Evolutionary conservation across 2,113 vertebrate genomes (phyloP).

Genomic region (Hippocampus guttulatus): DNA sequence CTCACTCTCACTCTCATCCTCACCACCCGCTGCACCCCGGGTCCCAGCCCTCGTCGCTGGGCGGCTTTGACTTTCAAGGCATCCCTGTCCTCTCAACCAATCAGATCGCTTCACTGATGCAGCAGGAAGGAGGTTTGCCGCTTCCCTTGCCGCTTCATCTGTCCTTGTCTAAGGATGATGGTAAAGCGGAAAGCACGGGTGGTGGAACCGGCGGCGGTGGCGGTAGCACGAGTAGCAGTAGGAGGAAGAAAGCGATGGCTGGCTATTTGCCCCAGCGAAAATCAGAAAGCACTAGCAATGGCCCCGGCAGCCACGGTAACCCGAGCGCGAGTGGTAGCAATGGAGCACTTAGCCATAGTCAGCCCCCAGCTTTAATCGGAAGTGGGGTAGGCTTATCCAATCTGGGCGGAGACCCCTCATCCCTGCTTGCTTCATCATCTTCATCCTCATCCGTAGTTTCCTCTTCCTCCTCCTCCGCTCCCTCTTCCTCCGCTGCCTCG

Average conservation of each 20-base stretch:
- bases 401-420: constrained; percentile 70
- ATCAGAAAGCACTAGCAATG: constrained; percentile 63
- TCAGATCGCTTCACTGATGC: constrained; percentile 77
- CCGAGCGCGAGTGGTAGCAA: constrained; percentile 62
- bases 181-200: constrained; percentile 67
- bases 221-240: constrained; percentile 65
- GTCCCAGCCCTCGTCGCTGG: constrained; percentile 69
- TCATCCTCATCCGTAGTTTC: constrained; percentile 74
- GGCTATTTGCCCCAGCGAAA: constrained; percentile 79
- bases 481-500: constrained; percentile 74
- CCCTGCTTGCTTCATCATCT: constrained; percentile 67
- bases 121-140: constrained; percentile 75
- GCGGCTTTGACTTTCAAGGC: constrained; percentile 79
- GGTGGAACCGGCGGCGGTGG: constrained; percentile 61
- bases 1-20: constrained; percentile 70
- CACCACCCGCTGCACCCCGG: constrained; percentile 75
- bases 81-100: constrained; percentile 79
- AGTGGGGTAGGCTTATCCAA: constrained; percentile 67
- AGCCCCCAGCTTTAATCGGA: constrained; percentile 68
- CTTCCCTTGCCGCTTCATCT: constrained; percentile 75
- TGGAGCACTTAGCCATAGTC: constrained; percentile 67
- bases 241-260: constrained; percentile 80
- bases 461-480: constrained; percentile 74
- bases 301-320: constrained; percentile 65
- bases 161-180: constrained; percentile 75